phyloP scores from a whole-genome alignment of 2,797 vertebrate species.

The Jordanella pulchra region DNA sequence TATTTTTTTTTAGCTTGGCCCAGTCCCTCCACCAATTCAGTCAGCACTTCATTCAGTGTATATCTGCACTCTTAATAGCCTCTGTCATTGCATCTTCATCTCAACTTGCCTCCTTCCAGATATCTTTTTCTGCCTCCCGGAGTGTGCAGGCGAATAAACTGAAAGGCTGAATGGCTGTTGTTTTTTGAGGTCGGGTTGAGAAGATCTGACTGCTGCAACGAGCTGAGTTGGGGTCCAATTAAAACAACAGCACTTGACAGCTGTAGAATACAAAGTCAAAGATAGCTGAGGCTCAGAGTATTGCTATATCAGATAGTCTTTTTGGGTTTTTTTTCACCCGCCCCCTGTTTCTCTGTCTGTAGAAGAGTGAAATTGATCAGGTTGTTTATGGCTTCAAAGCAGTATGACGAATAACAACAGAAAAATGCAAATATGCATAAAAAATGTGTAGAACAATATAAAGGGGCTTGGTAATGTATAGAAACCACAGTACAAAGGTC shows the following conservation, averaged over 20 bases:
- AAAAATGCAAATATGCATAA: slow-evolving; percentile 14
- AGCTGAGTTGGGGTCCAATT: slow-evolving; percentile 60
- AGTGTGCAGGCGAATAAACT: slow-evolving; percentile 1
- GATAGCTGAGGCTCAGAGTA: slow-evolving; percentile 39
- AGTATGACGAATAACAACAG: neutral
- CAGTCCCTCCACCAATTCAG: neutral
- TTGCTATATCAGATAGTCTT: slow-evolving; percentile 23
- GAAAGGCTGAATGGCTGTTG: slow-evolving; percentile 37
- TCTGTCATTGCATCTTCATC: neutral
- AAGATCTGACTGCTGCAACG: slow-evolving; percentile 48
- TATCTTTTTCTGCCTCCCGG: neutral
- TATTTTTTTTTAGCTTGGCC: neutral
- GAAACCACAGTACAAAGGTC: slow-evolving; percentile 10
- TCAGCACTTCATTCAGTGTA: neutral
- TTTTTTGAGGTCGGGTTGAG: slow-evolving; percentile 54
- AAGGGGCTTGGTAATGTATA: neutral
- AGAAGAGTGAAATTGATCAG: slow-evolving; percentile 7
- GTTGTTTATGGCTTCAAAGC: neutral
- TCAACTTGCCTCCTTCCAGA: slow-evolving; percentile 4
- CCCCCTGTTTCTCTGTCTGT: slow-evolving; percentile 16
- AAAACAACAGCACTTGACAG: slow-evolving; percentile 62
- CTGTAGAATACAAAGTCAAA: slow-evolving; percentile 47
- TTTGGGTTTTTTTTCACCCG: slow-evolving; percentile 13
- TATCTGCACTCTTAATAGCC: neutral
- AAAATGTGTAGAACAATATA: slow-evolving; percentile 14